Percentiles rank a stretch among this genome's conserved stretches.
Conservation (phyloP, 2,888 invertebrate genomes). For the Folsomia candida region DNA sequence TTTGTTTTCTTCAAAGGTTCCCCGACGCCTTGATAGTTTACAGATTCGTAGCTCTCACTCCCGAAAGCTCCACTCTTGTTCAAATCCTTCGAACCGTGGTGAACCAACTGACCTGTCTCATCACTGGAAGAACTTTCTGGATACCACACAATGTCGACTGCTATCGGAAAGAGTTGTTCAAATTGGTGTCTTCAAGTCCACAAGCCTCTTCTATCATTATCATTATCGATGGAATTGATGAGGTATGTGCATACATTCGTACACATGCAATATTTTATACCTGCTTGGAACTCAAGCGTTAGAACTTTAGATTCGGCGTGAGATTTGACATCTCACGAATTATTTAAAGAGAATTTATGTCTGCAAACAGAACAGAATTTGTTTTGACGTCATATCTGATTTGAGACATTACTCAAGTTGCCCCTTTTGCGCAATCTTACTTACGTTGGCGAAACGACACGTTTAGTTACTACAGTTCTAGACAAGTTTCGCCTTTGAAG, state of each 20-base stretch:
- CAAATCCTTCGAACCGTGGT: slow-evolving; percentile 53
- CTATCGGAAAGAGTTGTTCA: slow-evolving; percentile 64
- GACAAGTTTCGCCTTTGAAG: no score
- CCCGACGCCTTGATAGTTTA: slow-evolving; percentile 54
- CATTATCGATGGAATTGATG: slow-evolving; percentile 74
- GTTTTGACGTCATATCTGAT: no score
- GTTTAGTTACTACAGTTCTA: neutral
- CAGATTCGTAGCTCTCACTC: slow-evolving; percentile 62
- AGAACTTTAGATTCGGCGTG: neutral
- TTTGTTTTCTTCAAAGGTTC: no score
- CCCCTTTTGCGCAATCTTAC: no score
- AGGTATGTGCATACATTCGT: slow-evolving; percentile 54
- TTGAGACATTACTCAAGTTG: no score
- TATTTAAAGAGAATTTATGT: slow-evolving; percentile 31
- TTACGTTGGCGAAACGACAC: no score
- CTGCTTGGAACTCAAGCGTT: neutral
- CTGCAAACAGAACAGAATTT: no score
- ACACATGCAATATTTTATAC: neutral
- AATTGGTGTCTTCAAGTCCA: slow-evolving; percentile 56
- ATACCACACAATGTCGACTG: slow-evolving; percentile 69
- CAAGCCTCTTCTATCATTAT: slow-evolving; percentile 63
- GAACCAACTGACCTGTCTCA: slow-evolving; percentile 59
- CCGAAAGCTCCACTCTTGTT: slow-evolving; percentile 50
- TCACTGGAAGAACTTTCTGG: slow-evolving; percentile 65
- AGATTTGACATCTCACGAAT: neutral